Percentiles rank a stretch among this genome's conserved stretches.
These are phyloP conservation scores for Microctenopoma steveboyesi DNA, from an alignment of 2,797 vertebrate genomes.

Conservation along the genomic window DNA sequence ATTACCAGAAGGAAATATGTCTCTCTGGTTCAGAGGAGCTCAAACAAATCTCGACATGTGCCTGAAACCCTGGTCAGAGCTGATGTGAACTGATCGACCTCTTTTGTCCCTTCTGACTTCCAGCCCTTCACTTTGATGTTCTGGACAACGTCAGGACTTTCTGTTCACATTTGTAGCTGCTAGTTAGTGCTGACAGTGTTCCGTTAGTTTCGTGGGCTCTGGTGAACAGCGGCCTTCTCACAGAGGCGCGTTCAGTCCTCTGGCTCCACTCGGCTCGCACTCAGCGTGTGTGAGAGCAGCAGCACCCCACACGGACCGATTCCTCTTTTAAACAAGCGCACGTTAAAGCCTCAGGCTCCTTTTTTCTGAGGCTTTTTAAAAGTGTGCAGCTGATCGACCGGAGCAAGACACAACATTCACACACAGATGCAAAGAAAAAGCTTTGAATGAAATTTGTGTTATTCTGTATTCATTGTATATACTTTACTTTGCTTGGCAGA, in stretches of 20 bases:
- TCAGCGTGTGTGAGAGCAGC: constrained; percentile 46
- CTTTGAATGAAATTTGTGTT: too few species aligned
- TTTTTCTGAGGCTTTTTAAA: too few species aligned
- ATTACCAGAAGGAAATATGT: too few species aligned
- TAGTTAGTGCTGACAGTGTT: constrained; percentile 2
- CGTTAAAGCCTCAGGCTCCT: not conserved
- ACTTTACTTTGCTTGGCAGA: too few species aligned
- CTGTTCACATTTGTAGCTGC: constrained; percentile 32
- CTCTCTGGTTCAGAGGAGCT: not conserved
- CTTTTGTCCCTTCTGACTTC: constrained; percentile 10
- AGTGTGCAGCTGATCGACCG: too few species aligned
- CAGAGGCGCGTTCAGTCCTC: constrained; percentile 32
- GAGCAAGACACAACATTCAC: too few species aligned
- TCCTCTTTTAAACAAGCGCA: not conserved
- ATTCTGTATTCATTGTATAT: too few species aligned
- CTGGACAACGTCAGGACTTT: constrained; percentile 25
- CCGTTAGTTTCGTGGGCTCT: constrained; percentile 39
- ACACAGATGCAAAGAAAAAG: too few species aligned
- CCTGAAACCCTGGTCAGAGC: constrained; percentile 10
- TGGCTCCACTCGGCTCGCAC: constrained; percentile 68
- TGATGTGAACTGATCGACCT: constrained; percentile 29
- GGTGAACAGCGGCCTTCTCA: not conserved
- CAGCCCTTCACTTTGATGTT: constrained; percentile 54
- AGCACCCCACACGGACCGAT: constrained; percentile 5
- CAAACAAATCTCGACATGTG: constrained; percentile 18